Evolutionary conservation across 1,140 invertebrate genomes (phyloP).

Genomic region (Polypedilum pembai): DNA sequence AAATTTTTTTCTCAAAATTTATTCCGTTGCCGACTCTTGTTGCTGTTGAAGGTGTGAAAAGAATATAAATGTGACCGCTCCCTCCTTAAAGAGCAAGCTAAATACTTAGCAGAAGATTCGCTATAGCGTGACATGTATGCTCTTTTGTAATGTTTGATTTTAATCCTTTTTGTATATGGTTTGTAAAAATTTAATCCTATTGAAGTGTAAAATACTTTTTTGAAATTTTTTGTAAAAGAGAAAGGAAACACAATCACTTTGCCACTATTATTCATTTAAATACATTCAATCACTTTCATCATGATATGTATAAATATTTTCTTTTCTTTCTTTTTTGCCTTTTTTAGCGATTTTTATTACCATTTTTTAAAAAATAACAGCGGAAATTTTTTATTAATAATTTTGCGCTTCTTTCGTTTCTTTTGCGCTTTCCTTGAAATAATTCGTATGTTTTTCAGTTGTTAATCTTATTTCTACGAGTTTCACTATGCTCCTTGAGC

Average conservation of each 20-base stretch:
- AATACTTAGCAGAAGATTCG: too few species aligned
- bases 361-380: background rate
- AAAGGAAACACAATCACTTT: too few species aligned
- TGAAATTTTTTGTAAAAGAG: background rate
- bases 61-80: too few species aligned
- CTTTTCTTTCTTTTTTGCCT: background rate
- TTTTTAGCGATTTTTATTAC: background rate
- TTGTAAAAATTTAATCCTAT: background rate
- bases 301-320: slow-evolving; percentile 28
- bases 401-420: background rate
- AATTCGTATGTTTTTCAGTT: too few species aligned
- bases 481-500: background rate
- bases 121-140: too few species aligned
- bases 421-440: background rate
- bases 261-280: slow-evolving; percentile 1
- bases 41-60: too few species aligned
- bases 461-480: background rate
- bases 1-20: too few species aligned
- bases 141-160: background rate
- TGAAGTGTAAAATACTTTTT: background rate
- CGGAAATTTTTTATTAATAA: background rate
- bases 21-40: too few species aligned
- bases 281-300: slow-evolving; percentile 34
- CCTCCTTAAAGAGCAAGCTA: too few species aligned
- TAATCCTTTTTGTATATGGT: background rate